Evolutionary conservation across 2,797 vertebrate species (phyloP), one percentile per base, ranked within the genome.

Genomic region (Acanthurus lineatus): DNA sequence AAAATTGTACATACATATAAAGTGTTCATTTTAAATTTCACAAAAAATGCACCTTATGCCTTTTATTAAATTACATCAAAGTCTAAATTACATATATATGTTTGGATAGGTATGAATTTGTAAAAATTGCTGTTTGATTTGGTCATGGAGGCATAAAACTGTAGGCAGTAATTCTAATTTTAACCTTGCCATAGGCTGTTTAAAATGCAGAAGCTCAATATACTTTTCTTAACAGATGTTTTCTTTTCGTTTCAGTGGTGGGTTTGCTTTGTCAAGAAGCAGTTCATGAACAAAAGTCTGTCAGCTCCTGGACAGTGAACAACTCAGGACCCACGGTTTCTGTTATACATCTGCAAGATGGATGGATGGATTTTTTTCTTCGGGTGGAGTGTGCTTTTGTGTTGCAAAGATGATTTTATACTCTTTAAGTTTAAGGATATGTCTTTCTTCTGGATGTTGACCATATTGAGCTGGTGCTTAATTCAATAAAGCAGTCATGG

Each of bases 221-320:
- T 7, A 5, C 4, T 62, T 73, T n/a, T 64, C 5, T 45, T 65
- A 64, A 79, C 28, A 45, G 0, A 1, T 35, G 11, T 0, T 32
- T 2, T 75, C 2, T 79, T 56, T 73, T 35, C 6, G 53, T 92
- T 87, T 19, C 93, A 99, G 97, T 99, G 98, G 98, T 99, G 98
- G 98, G 96, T 97, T 86, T 99, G 98, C 92, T 99, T 99, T 85
- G 98, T 98, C 93, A 99, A 99, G 95, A 98, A 92, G 89, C 98
- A 99, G 91, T 99, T 99, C 95, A 99, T 99, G 98, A 99, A 99
- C 96, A 99, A 99, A 94, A 99, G 97, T 73, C 96, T 99, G 58
- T 99, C 97, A 11, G 98, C 96, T 62, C 98, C 98, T 15, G 98
- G 98, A 51, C 98, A 99, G 90, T 99, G 92, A 96, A 76, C 56